Evolutionary conservation across 2,797 vertebrate genomes (phyloP), one percentile per base, ranked within the genome.

Genomic region (Leptatherina wallacei): DNA sequence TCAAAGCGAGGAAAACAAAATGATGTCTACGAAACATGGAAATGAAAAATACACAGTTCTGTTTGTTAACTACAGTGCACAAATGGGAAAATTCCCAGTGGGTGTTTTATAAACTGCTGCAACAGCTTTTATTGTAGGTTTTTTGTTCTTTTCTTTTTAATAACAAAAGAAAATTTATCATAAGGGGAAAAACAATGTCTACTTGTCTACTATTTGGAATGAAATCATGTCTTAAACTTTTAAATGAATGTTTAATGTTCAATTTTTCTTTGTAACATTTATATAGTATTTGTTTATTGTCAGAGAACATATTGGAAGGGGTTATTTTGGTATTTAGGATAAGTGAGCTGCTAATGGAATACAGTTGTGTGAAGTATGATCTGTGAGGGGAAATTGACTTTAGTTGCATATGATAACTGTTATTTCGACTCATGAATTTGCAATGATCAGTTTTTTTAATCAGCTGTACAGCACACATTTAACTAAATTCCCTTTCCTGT

Each of bases 111-210:
- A 73, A 75, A 80, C 61, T 47, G 49, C 69, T 82, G 85, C 86
- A 85, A 83, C 78, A 51, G 84, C 77, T 89, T 90, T 92, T 89
- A 85, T 77, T 77, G 65, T 84, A 81, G 60, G 81, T 14, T 44
- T 8, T 20, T 42, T 20, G 7, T 20, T 20, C 8, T 20, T 44
- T 74, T 78, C 85, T 84, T 73, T 77, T 72, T 29, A 65, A 65
- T 67, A 27, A 61, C 32, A 61, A 70, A 58, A 69, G 44, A 75
- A 42, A 77, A 80, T 90, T 86, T 79, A 55, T 66, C 75, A 1
- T 12, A 68, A 40, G 58, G 81, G 40, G 67, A 77, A 32, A 65
- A 74, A 9, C 18, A 56, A 55, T 54, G 8, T 5, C 77, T 76
- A 40, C 84, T 58, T 85, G 24, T 85, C 51, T 81, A 64, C 71